A percentile compares a stretch with the other conserved stretches of the same genome.
These are phyloP conservation scores for Coranthus polyacanthus DNA, from an alignment of 2,797 vertebrate species.

Conservation along the genomic window DNA sequence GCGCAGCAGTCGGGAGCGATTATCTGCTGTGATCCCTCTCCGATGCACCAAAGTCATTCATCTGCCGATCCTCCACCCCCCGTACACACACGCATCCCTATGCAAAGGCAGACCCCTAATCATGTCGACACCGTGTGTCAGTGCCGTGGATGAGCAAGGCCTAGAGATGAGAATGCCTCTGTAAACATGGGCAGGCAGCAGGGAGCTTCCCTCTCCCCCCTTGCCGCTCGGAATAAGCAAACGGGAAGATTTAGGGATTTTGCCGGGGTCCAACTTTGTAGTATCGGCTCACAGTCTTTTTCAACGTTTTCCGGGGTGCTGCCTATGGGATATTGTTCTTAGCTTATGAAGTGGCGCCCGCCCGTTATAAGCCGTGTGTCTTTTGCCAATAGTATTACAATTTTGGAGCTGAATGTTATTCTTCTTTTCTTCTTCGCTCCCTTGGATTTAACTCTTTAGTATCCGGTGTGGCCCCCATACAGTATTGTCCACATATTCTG, in stretches of 20 bases:
- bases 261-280: slow-evolving; percentile 77
- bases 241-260: slow-evolving; percentile 85
- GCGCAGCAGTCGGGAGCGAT: slow-evolving; percentile 80
- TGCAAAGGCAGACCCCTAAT: slow-evolving; percentile 81
- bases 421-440: neutral
- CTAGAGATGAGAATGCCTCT: slow-evolving; percentile 79
- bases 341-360: slow-evolving; percentile 73
- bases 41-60: slow-evolving; percentile 84
- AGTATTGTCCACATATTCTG: slow-evolving; percentile 40
- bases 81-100: slow-evolving; percentile 54
- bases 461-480: slow-evolving; percentile 31
- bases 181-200: slow-evolving; percentile 80
- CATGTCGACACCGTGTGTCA: slow-evolving; percentile 80
- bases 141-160: slow-evolving; percentile 79
- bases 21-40: slow-evolving; percentile 85
- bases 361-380: slow-evolving; percentile 72
- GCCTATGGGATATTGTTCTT: slow-evolving; percentile 81
- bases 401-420: slow-evolving; percentile 43
- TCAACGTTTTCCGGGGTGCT: slow-evolving; percentile 69
- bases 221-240: slow-evolving; percentile 75
- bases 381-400: slow-evolving; percentile 79
- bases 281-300: slow-evolving; percentile 76
- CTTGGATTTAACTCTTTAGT: slow-evolving; percentile 63
- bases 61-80: slow-evolving; percentile 76
- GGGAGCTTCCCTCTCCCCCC: slow-evolving; percentile 65